A percentile compares a stretch with the other conserved stretches of the same genome.
These are phyloP conservation scores for Sebastes trivittatus DNA, from an alignment of 2,797 vertebrate species.

Conservation along the genomic window DNA sequence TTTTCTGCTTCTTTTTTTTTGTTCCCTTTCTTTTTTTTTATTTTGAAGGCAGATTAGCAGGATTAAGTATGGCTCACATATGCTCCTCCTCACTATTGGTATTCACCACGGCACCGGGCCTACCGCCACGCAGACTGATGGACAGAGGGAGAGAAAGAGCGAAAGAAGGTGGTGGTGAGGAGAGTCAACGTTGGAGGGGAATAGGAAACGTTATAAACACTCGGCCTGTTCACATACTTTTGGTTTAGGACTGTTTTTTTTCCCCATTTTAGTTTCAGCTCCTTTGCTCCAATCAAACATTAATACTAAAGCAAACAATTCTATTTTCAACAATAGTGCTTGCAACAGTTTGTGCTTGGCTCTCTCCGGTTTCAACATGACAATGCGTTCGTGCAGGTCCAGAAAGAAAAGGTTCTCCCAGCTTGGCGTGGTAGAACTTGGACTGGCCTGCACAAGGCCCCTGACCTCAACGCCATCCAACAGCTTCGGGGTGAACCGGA, in stretches of 20 bases:
- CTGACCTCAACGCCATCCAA: background rate
- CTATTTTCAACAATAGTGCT: background rate
- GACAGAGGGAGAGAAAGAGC: constrained; percentile 21
- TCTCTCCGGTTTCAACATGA: background rate
- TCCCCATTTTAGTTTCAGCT: background rate
- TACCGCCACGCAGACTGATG: constrained; percentile 87
- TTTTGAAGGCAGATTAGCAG: constrained; percentile 96
- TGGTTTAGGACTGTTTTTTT: background rate
- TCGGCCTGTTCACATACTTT: background rate
- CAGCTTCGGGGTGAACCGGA: background rate
- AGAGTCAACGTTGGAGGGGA: constrained; percentile 15
- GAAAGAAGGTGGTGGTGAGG: background rate
- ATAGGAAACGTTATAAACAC: constrained; percentile 2
- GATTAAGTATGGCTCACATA: constrained; percentile 98
- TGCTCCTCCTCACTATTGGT: constrained; percentile 94
- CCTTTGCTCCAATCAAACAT: background rate
- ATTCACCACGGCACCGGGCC: constrained; percentile 88
- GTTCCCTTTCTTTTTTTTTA: constrained; percentile 71
- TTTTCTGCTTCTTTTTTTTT: constrained; percentile 56
- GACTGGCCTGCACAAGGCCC: background rate
- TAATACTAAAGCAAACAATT: background rate
- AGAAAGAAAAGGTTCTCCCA: background rate
- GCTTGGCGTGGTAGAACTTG: background rate
- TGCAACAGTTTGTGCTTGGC: background rate
- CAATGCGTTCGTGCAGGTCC: background rate